These are phyloP conservation scores for Aegithalos caudatus DNA, from an alignment of 2,113 vertebrate genomes.

Conservation along the genomic window DNA sequence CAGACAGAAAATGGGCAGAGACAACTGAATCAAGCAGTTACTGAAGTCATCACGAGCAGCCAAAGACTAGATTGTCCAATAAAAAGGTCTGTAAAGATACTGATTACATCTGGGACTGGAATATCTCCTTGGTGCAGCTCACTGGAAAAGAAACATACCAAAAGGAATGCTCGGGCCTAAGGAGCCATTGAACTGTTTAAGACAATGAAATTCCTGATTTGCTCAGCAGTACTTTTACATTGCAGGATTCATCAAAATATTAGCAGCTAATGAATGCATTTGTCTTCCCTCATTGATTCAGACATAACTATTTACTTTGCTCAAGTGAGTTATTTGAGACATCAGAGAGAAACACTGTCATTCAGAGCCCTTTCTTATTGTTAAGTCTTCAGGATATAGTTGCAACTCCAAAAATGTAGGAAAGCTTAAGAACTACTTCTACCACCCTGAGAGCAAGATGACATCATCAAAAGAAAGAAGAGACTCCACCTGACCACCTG, in stretches of 20 bases:
- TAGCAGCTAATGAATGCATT: neutral
- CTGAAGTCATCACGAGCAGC: neutral
- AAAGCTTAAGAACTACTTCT: neutral
- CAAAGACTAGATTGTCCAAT: neutral
- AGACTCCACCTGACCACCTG: neutral
- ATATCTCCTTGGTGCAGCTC: neutral
- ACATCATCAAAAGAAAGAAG: neutral
- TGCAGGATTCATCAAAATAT: neutral
- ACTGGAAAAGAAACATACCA: neutral
- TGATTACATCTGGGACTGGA: neutral
- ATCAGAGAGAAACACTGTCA: neutral
- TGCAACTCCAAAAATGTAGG: neutral
- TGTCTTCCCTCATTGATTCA: neutral
- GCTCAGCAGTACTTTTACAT: neutral
- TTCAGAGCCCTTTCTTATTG: neutral
- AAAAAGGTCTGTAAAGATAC: neutral
- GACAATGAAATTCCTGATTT: neutral
- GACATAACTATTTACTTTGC: neutral
- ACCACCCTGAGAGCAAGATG: neutral
- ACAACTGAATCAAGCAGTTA: neutral
- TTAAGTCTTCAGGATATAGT: neutral
- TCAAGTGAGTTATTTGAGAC: neutral
- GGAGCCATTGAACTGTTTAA: neutral
- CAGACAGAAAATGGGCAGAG: neutral
- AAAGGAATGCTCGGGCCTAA: neutral